Base-by-base conservation (phyloP, 2,797 vertebrate genomes). In the Hipposideros larvatus region DNA sequence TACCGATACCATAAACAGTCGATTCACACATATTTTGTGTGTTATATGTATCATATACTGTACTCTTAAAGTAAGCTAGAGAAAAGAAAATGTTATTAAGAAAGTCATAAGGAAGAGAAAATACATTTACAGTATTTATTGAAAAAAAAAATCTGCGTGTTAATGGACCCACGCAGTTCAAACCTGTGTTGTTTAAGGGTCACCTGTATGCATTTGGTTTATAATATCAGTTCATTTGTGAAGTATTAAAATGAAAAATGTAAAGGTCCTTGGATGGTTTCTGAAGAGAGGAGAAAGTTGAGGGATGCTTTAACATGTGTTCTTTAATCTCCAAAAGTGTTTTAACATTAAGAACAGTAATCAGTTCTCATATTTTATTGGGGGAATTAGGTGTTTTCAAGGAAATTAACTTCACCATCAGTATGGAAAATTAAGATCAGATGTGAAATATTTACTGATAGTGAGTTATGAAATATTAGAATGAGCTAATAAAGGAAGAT, bases 171-270 rank as follows among this genome's bases (percentile, higher is more conserved):
- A 41, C 18, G 22, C 14, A 59, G 34, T 79, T 79, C 34, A 59
- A 79, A 9, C 22, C 7, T 24, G 0, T 59, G 4, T 59, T 79
- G 34, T 37, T 41, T 7, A 41, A 28, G 15, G 2, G 15, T 28
- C 55, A 79, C 28, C 37, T 79, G 34, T 16, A 22, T 74, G n/a
- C 57, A 65, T 65, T 93, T 95, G 28, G 14, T 90, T 92, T 92
- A 24, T 61, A 71, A 63, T 85, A 80, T 65, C 19, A 93, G 19
- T 63, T 51, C 6, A 46, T 87, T 84, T 28, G 15, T 87, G 28
- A 93, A 80, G 19, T 57, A 71, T 80, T 59, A 53, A 55, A 57
- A 74, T 41, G 46, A 63, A 73, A 46, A 73, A 16, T 53, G 83
- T 87, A n/a, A 77, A 73, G 2, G 34, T 85, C 51, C 10, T 75